These are phyloP conservation scores for Ciconia stormi DNA, from an alignment of 2,113 vertebrate genomes.

Conservation along the genomic window DNA sequence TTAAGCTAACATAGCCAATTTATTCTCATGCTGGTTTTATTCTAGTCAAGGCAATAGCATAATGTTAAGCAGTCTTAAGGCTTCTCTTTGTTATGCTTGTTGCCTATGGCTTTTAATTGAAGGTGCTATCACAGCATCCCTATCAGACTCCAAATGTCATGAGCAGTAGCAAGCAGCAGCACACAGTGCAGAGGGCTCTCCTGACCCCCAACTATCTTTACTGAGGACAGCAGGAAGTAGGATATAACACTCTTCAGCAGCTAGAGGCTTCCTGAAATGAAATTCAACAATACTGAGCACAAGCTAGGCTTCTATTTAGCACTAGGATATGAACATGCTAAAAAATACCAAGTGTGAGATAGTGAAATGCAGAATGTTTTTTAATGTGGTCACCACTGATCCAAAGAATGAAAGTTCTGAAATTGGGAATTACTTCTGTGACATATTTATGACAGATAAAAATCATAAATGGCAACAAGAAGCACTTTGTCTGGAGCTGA, in stretches of 20 bases:
- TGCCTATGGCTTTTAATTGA: conserved; percentile 27
- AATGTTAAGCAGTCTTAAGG: conserved; percentile 19
- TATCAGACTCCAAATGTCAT: conserved; percentile 1
- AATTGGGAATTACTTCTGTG: conserved; percentile 31
- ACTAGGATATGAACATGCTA: background rate
- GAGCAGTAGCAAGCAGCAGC: background rate
- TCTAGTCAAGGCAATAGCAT: background rate
- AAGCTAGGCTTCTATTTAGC: background rate
- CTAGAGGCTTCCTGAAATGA: conserved; percentile 25
- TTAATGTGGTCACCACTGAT: conserved; percentile 5
- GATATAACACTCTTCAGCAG: background rate
- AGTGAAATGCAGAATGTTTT: background rate
- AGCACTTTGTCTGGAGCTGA: conserved; percentile 57
- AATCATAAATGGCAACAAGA: conserved; percentile 20
- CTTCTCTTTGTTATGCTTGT: background rate
- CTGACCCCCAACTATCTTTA: background rate
- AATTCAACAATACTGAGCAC: background rate
- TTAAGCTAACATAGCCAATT: background rate
- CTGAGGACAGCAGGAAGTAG: background rate
- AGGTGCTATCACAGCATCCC: background rate
- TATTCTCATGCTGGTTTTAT: conserved; percentile 24
- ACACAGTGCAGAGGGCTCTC: background rate
- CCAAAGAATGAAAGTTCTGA: conserved; percentile 35
- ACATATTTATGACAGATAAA: conserved; percentile 56
- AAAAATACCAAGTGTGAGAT: background rate